These are phyloP conservation scores for Maccullochella peelii DNA, from an alignment of 2,113 vertebrate species.

Conservation along the genomic window DNA sequence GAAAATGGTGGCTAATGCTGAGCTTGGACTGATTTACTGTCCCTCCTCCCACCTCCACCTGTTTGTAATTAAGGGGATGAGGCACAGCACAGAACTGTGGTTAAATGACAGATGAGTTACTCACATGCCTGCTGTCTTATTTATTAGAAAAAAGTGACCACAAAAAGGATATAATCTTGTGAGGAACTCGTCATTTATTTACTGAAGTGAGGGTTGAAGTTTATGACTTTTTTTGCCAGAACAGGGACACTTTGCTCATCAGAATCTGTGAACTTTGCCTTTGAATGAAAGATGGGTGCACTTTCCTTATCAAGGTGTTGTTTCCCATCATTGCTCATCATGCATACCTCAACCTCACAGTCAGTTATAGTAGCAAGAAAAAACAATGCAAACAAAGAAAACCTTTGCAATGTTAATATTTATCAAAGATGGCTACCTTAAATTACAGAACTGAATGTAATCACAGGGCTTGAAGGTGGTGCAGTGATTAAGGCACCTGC, in stretches of 20 bases:
- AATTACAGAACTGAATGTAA: background rate
- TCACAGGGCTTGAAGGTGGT: background rate
- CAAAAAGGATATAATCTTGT: background rate
- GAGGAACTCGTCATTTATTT: background rate
- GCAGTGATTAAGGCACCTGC: conserved; percentile 10
- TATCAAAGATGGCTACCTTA: background rate
- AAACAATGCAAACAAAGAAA: conserved; percentile 1
- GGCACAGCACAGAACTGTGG: background rate
- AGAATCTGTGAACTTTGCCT: background rate
- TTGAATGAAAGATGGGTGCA: background rate
- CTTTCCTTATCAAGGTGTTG: background rate
- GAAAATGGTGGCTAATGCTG: background rate
- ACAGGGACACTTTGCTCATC: background rate
- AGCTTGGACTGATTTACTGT: background rate
- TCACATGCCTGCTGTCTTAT: background rate
- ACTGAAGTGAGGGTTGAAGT: background rate
- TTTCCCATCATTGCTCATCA: background rate
- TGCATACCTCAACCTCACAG: background rate
- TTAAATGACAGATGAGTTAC: background rate
- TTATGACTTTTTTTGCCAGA: background rate
- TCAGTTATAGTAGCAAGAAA: background rate
- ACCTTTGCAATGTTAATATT: background rate
- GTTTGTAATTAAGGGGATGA: background rate
- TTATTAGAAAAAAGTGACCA: no score
- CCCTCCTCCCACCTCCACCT: background rate